Evolutionary conservation across 1,140 invertebrate genomes (phyloP).

Genomic region (Drosophila mojavensis): DNA sequence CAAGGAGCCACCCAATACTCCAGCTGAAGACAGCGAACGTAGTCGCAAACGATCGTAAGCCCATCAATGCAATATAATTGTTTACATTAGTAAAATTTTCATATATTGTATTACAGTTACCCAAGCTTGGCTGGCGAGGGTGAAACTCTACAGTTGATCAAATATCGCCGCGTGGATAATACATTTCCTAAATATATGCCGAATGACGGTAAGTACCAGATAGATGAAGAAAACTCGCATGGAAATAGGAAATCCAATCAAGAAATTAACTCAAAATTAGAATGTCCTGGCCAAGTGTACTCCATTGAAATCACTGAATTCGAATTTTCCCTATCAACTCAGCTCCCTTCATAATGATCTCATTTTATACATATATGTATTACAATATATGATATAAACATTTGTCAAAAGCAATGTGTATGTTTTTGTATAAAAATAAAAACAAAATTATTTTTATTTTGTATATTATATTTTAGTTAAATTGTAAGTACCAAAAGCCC

Average conservation of each 20-base stretch:
- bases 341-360: no score
- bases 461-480: no score
- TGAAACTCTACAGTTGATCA: slow-evolving; percentile 35
- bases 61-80: not conserved
- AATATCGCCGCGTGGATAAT: slow-evolving; percentile 75
- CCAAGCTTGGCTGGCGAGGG: not conserved
- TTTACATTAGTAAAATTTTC: not conserved
- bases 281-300: no score
- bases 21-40: not conserved
- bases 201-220: slow-evolving; percentile 48
- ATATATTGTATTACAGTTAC: not conserved
- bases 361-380: no score
- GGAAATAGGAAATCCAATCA: not conserved
- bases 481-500: no score
- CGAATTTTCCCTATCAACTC: no score
- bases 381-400: no score
- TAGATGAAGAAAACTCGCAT: no score
- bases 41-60: slow-evolving; percentile 36
- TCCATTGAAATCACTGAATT: no score
- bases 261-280: not conserved
- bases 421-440: no score
- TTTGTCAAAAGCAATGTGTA: no score
- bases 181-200: slow-evolving; percentile 74
- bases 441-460: no score
- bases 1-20: slow-evolving; percentile 33